These are phyloP conservation scores for Corbicula japonica DNA, from an alignment of 2,888 invertebrate genomes.

Conservation along the genomic window DNA sequence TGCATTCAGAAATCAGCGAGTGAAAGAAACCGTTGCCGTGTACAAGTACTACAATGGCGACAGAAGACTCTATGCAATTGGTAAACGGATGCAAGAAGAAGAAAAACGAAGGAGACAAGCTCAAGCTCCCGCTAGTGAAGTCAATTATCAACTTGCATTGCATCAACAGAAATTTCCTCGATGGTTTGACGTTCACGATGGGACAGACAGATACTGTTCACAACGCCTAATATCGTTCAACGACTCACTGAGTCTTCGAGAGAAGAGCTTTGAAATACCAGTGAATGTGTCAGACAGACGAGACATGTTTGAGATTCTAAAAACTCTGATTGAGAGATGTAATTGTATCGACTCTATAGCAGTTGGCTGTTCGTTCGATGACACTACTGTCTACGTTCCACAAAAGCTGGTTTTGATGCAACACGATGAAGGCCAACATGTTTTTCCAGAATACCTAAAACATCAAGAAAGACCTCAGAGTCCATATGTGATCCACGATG, in stretches of 20 bases:
- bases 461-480: slow-evolving; percentile 26
- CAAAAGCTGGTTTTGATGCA: slow-evolving; percentile 19
- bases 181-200: slow-evolving; percentile 26
- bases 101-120: slow-evolving; percentile 20
- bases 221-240: too few species aligned
- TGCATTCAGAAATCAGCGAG: not conserved
- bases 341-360: not conserved
- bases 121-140: not conserved
- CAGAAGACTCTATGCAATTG: not conserved
- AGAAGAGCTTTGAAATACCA: slow-evolving; percentile 4
- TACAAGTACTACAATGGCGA: slow-evolving; percentile 15
- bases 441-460: slow-evolving; percentile 16
- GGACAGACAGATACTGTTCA: not conserved
- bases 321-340: not conserved
- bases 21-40: slow-evolving; percentile 5
- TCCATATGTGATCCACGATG: slow-evolving; percentile 8
- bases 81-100: not conserved
- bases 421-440: not conserved
- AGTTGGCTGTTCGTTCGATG: slow-evolving; percentile 4
- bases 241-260: not conserved
- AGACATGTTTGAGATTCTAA: slow-evolving; percentile 9
- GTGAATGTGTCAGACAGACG: not conserved
- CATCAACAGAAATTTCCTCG: slow-evolving; percentile 12
- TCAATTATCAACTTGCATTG: not conserved
- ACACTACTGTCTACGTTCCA: slow-evolving; percentile 7